phyloP scores from a whole-genome alignment of 2,113 vertebrate species.

The Lepidothrix coronata region DNA sequence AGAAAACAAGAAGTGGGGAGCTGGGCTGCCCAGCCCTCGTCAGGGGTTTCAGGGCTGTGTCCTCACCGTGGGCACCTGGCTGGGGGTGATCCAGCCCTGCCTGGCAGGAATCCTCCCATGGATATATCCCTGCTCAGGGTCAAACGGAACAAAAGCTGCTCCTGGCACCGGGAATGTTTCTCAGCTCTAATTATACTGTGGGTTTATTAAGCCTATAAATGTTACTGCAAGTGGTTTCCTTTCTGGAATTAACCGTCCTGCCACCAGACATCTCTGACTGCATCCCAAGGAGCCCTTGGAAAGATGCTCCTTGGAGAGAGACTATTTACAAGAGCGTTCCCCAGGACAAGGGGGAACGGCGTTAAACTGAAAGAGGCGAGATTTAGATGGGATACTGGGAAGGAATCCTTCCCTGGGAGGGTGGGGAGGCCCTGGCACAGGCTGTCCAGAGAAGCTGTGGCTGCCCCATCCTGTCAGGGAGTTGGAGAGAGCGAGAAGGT shows the following conservation, averaged over 20 bases:
- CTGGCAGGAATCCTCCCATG: background rate
- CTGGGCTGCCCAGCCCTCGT: background rate
- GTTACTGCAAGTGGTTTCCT: background rate
- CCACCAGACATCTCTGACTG: background rate
- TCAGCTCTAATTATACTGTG: background rate
- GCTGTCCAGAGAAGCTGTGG: background rate
- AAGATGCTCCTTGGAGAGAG: background rate
- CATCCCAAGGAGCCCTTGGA: background rate
- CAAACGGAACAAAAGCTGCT: accelerated
- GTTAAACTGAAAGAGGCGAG: background rate
- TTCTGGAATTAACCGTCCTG: background rate
- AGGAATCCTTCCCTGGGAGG: background rate
- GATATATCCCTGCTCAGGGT: accelerated
- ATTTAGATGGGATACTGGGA: accelerated
- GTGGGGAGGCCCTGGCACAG: background rate
- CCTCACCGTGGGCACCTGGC: background rate
- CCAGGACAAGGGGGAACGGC: background rate
- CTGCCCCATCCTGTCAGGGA: background rate
- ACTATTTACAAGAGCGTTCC: background rate
- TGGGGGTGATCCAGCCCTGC: background rate
- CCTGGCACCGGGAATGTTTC: background rate
- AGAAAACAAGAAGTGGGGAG: background rate
- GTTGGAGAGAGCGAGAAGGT: too few relatives aligned
- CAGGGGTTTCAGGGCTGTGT: background rate
- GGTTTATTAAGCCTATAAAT: background rate